These are phyloP conservation scores for Oreochromis mossambicus DNA, from an alignment of 2,797 vertebrate species.

Conservation along the genomic window DNA sequence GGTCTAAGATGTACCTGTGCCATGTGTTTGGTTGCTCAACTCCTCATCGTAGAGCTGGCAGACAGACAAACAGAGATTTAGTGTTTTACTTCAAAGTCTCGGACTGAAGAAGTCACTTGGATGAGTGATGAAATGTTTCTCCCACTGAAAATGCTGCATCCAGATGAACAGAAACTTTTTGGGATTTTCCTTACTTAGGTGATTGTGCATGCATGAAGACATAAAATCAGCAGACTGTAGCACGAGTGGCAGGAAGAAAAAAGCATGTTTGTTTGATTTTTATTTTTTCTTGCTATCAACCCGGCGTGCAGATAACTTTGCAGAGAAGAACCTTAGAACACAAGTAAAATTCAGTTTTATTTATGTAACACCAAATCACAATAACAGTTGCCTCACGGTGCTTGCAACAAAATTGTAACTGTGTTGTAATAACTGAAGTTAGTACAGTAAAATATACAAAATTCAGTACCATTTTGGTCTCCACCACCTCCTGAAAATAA, in stretches of 20 bases:
- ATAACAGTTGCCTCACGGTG: rapidly evolving
- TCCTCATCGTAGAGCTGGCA: neutral
- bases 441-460: neutral
- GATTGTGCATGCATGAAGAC: neutral
- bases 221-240: neutral
- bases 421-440: neutral
- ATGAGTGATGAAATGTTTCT: neutral
- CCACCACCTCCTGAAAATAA: neutral
- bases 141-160: neutral
- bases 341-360: rapidly evolving
- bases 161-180: neutral
- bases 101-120: neutral
- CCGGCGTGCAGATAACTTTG: neutral
- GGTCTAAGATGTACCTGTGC: neutral
- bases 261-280: neutral
- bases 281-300: neutral
- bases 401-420: neutral
- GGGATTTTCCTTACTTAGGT: neutral
- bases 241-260: neutral
- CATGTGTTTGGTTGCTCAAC: neutral
- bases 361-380: neutral
- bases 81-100: rapidly evolving
- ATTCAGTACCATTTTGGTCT: neutral
- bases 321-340: neutral
- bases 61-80: neutral